Evolutionary conservation across 2,797 vertebrate genomes (phyloP), one percentile per base, ranked within the genome.

Genomic region (Helostoma temminkii): DNA sequence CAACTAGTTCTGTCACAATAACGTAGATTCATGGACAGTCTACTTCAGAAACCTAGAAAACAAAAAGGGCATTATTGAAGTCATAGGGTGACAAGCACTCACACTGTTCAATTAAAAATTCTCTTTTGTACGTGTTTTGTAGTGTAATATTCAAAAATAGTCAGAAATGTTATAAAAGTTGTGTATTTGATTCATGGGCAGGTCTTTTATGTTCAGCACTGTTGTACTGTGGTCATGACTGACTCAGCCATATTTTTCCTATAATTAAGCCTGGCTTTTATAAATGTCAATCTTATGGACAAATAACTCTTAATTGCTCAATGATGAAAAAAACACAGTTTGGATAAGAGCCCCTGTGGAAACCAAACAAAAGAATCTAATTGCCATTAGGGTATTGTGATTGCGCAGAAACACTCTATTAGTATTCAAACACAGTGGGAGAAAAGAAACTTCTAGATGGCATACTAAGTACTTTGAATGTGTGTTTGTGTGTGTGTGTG

Each of bases 271-370:
- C 72, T 70, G 74, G 83, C 85, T 86, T 92, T 92, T 91, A 91
- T 90, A 92, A 93, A 92, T 85, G 89, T 92, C 93, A 92, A 82
- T 93, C 91, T 93, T 92, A 86, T 76, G 87, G 92, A 93, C 91
- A 94, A 94, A 94, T 93, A 93, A 88, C 83, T 92, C 88, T 90
- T 94, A 94, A 94, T 94, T 94, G 91, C 91, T 89, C 90, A 90
- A 92, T 90, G 85, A 90, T 88, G 82, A 61, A 74, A 87, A 87
- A 88, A 87, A 76, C 54, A 56, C 71, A 60, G 87, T 90, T 92
- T 89, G 89, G 92, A 93, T 92, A 88, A 88, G 90, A 91, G 90
- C 91, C 93, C 92, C 90, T 45, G 81, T 91, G 88, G 91, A 93
- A 93, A 87, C 81, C 87, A 92, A 91, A 92, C 89, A 92, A 93